Conservation (phyloP, 2,888 invertebrate species). For the Agrochola lychnidis region DNA sequence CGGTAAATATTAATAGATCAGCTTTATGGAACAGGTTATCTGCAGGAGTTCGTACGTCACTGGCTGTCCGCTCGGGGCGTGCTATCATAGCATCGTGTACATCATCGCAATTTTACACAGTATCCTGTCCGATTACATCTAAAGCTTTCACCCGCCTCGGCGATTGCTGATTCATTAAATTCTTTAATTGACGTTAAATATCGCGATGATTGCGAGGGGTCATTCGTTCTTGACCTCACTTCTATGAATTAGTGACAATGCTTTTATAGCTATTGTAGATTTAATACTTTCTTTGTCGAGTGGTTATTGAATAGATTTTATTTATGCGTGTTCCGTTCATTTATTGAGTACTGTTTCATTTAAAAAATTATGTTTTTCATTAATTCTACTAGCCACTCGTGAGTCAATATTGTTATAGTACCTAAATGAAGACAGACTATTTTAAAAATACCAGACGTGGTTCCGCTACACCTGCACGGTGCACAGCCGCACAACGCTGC, state of each 20-base stretch:
- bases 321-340: conserved; percentile 39
- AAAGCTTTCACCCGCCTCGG: conserved; percentile 83
- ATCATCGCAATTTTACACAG: conserved; percentile 74
- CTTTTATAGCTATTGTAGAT: conserved; percentile 65
- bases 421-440: conserved; percentile 22
- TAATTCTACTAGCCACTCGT: conserved; percentile 21
- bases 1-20: conserved; percentile 69
- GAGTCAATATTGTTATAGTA: conserved; percentile 32
- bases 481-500: conserved; percentile 56
- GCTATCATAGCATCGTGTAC: conserved; percentile 63
- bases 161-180: conserved; percentile 84
- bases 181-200: conserved; percentile 86
- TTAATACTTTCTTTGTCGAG: conserved; percentile 66
- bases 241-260: conserved; percentile 81
- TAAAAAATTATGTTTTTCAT: conserved; percentile 26
- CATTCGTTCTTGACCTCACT: conserved; percentile 82
- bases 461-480: conserved; percentile 62
- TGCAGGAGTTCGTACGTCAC: conserved; percentile 69
- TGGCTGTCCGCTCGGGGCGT: conserved; percentile 65
- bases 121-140: conserved; percentile 81
- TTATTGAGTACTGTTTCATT: conserved; percentile 51
- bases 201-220: conserved; percentile 78
- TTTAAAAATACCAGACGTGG: conserved; percentile 52
- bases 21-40: conserved; percentile 68
- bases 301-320: conserved; percentile 49